Base-by-base conservation (phyloP, 1,140 invertebrate species). In the Brachionus calyciflorus region DNA sequence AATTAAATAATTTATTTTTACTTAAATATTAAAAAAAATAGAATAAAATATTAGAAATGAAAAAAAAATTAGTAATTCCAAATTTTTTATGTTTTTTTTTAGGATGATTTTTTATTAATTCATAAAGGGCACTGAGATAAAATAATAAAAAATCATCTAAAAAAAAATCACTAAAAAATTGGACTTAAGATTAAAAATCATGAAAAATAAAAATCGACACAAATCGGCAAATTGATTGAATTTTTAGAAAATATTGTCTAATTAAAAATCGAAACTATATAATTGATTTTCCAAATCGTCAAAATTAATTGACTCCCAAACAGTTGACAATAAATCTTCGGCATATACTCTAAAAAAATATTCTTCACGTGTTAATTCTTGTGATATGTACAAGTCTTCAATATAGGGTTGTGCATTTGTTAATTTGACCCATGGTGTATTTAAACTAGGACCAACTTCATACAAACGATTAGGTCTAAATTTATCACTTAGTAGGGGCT, bases 401-500 rank as follows among this genome's bases (percentile, higher is more conserved):
- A 73, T 73, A 24, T 73, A 73, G 7, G 69, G 69, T 21, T 49
- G 49, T 7, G 69, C 69, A 73, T 73, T 73, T 12, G 69, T 73
- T n/a, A 73, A 28, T 30, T 51, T 73, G 21, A 73, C 19, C 69
- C 69, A 73, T 24, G 69, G 69, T 37, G 69, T 73, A 14, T 12
- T 55, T n/a, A 33, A 19, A 73, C 69, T 73, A 12, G 69, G 69
- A n/a, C 44, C 51, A 10, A 73, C 1, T 9, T 73, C 69, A 17
- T 73, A 12, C 17, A 75, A 82, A 83, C 97, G 97, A 33, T 94
- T 95, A 1, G 94, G 92, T 65, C 98, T 91, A 12, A 92, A 89
- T 53, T 88, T 85, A 5, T 93, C 96, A 5, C 93, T 89, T 81
- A 96, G 92, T 48, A 93, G 95, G 5, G 94, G 96, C 83, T 98